A percentile compares a stretch with the other conserved stretches of the same genome.
These are phyloP conservation scores for Simalia tracyae DNA, from an alignment of 2,797 vertebrate genomes.

Conservation along the genomic window DNA sequence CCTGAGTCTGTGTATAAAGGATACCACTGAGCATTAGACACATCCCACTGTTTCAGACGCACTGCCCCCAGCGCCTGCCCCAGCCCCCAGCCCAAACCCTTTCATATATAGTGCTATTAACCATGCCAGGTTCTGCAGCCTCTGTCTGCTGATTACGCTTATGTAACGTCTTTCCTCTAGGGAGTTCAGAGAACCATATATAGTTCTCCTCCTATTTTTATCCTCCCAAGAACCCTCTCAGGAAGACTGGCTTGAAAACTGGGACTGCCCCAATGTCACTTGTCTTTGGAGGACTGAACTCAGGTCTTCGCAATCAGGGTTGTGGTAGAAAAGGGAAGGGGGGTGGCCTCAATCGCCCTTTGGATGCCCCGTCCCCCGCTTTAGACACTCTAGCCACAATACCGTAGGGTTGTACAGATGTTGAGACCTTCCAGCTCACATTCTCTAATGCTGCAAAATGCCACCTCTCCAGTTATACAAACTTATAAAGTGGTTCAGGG, in stretches of 20 bases:
- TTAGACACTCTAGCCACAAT: neutral
- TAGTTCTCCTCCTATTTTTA: neutral
- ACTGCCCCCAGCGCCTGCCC: neutral
- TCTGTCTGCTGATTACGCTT: neutral
- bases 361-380: too few species aligned
- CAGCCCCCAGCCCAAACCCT: neutral
- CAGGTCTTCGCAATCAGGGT: neutral
- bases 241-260: neutral
- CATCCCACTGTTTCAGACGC: neutral
- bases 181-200: neutral
- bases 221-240: neutral
- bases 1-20: neutral
- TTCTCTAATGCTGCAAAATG: neutral
- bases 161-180: too few species aligned
- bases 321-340: neutral
- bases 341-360: too few species aligned
- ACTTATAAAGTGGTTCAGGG: neutral
- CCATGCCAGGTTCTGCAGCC: too few species aligned
- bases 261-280: neutral
- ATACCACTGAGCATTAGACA: neutral
- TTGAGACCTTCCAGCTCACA: neutral
- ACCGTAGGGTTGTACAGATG: neutral
- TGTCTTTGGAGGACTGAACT: neutral
- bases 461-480: neutral
- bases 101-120: neutral